Conservation (phyloP, 2,113 vertebrate species). For the Podarcis cretensis region DNA sequence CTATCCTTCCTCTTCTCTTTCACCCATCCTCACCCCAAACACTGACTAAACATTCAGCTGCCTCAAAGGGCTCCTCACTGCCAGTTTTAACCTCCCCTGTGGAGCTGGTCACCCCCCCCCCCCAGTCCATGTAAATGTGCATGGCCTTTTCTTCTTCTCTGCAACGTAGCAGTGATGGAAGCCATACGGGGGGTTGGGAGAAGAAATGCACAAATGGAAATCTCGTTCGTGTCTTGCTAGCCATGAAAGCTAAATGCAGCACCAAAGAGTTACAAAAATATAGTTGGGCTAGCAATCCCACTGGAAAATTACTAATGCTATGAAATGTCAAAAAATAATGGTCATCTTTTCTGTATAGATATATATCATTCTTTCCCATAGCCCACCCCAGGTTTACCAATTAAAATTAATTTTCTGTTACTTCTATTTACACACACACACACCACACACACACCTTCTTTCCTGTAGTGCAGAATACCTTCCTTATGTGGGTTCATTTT, state of each 20-base stretch:
- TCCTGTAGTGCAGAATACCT: slow-evolving; percentile 19
- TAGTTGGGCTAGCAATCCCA: slow-evolving; percentile 45
- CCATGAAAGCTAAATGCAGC: slow-evolving; percentile 74
- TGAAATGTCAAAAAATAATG: slow-evolving; percentile 78
- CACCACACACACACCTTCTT: not conserved
- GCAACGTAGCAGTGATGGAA: not conserved
- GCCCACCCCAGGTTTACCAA: slow-evolving; percentile 7
- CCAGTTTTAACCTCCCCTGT: not conserved
- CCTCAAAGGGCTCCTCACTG: slow-evolving; percentile 6
- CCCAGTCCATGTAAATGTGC: slow-evolving; percentile 29
- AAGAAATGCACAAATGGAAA: slow-evolving; percentile 13
- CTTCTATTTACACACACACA: not conserved
- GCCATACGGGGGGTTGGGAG: not conserved
- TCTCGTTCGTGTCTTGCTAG: slow-evolving; percentile 39
- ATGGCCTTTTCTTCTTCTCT: not conserved
- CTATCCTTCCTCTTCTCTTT: not conserved
- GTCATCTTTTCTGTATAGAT: slow-evolving; percentile 49
- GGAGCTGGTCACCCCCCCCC: slow-evolving; percentile 25
- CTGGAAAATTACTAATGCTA: slow-evolving; percentile 62
- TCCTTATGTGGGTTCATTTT: slow-evolving; percentile 12
- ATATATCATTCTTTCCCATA: slow-evolving; percentile 9
- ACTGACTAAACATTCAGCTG: not conserved
- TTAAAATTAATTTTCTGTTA: slow-evolving; percentile 45
- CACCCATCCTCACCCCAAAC: not conserved
- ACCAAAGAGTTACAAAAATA: slow-evolving; percentile 82